These are phyloP conservation scores for Sebastes melanostomus DNA, from an alignment of 2,797 vertebrate species.

Conservation along the genomic window DNA sequence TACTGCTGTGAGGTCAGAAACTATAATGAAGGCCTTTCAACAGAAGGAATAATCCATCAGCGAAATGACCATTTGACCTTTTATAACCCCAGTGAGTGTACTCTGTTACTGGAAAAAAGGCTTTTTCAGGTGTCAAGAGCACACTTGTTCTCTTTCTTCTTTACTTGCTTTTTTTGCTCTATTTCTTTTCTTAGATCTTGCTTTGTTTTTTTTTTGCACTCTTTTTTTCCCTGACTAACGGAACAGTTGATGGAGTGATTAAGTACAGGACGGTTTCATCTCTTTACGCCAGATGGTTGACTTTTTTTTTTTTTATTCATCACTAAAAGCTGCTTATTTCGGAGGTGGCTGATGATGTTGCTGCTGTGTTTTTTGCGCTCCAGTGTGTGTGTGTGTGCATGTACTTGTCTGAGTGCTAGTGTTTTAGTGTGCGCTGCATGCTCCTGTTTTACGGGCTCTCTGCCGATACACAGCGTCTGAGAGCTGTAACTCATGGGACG, in stretches of 20 bases:
- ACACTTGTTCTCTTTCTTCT: neutral
- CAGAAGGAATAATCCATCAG: constrained; percentile 22
- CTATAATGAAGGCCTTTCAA: constrained; percentile 10
- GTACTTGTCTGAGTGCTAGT: constrained; percentile 21
- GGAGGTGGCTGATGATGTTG: constrained; percentile 41
- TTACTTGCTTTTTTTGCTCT: neutral
- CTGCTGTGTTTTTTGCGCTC: constrained; percentile 1
- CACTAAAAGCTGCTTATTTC: constrained; percentile 63
- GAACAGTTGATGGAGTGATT: constrained; percentile 41
- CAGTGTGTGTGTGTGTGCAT: neutral
- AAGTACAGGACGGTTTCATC: constrained; percentile 30
- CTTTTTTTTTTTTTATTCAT: constrained; percentile 43
- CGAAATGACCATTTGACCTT: constrained; percentile 15
- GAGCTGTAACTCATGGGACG: constrained; percentile 60
- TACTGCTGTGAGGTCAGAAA: constrained; percentile 17
- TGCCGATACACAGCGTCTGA: constrained; percentile 50
- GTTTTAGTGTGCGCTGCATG: constrained; percentile 24
- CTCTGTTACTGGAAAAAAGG: neutral
- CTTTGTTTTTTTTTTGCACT: neutral
- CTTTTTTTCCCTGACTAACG: constrained; percentile 4
- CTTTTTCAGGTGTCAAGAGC: neutral
- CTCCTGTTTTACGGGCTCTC: constrained; percentile 49
- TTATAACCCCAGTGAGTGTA: neutral
- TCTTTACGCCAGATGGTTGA: constrained; percentile 61
- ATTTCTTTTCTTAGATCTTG: neutral